Evolutionary conservation across 2,888 invertebrate genomes (phyloP).

Genomic region (Pterostichus madidus): DNA sequence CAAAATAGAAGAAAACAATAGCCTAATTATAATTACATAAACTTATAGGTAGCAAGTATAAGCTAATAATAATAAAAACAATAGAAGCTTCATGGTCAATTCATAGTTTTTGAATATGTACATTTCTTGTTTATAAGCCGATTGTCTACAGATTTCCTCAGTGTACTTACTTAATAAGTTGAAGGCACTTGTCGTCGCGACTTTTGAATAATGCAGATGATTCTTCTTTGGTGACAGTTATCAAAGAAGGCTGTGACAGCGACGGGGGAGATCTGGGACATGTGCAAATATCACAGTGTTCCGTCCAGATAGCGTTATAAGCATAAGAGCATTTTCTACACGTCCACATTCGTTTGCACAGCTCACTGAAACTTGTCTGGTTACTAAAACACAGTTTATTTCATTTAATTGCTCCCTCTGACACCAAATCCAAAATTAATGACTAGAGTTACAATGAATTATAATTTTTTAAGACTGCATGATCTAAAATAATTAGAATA

Average conservation of each 20-base stretch:
- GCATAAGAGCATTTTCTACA: conserved; percentile 93
- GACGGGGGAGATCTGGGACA: conserved; percentile 82
- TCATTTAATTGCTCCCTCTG: conserved; percentile 40
- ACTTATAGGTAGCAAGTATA: background rate
- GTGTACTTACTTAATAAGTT: conserved; percentile 63
- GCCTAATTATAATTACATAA: background rate
- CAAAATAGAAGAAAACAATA: background rate
- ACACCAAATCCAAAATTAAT: conserved; percentile 6
- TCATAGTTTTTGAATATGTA: conserved; percentile 10
- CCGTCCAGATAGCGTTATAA: conserved; percentile 90
- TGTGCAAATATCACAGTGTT: conserved; percentile 90
- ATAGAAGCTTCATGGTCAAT: conserved; percentile 22
- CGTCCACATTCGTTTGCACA: conserved; percentile 86
- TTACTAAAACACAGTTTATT: conserved; percentile 61
- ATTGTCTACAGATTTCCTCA: conserved; percentile 9
- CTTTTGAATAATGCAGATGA: conserved; percentile 58
- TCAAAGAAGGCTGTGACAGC: conserved; percentile 83
- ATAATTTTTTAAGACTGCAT: background rate
- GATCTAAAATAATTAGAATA: background rate
- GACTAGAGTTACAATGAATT: conserved; percentile 51
- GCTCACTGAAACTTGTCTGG: conserved; percentile 62
- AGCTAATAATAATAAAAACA: conserved; percentile 3
- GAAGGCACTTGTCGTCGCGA: conserved; percentile 66
- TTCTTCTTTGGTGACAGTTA: conserved; percentile 83
- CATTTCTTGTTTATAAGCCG: conserved; percentile 14